These are phyloP conservation scores for Himantopus leucocephalus DNA, from an alignment of 2,113 vertebrate genomes.

Conservation along the genomic window DNA sequence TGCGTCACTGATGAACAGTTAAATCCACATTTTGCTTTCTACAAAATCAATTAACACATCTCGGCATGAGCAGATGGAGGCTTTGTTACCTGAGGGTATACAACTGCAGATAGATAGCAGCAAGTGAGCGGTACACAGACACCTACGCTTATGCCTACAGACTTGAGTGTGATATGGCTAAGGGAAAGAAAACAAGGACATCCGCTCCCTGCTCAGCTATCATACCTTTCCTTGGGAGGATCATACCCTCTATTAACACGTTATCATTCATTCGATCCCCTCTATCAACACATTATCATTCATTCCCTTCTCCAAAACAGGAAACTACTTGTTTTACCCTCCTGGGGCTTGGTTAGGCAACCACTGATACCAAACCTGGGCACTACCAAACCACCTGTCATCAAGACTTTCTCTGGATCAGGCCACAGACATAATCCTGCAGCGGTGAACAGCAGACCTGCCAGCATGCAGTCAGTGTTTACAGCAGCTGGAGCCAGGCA, in stretches of 20 bases:
- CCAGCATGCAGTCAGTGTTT: accelerated
- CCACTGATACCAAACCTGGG: neutral
- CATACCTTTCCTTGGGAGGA: neutral
- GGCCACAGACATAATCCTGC: neutral
- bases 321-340: neutral
- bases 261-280: neutral
- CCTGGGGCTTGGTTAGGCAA: neutral
- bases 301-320: neutral
- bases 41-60: conserved; percentile 24
- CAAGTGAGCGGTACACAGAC: conserved; percentile 11
- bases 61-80: neutral
- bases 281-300: neutral
- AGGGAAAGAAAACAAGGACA: neutral
- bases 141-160: neutral
- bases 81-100: conserved; percentile 12
- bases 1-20: neutral
- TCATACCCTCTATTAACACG: neutral
- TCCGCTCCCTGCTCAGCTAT: neutral
- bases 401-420: neutral
- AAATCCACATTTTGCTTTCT: neutral
- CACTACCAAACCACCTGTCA: neutral
- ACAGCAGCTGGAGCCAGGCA: neutral
- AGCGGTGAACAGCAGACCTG: neutral
- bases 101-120: neutral
- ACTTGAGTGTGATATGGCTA: neutral